phyloP scores from a whole-genome alignment of 92 coral and sea anemone genomes.

The Meandrina meandrites region DNA sequence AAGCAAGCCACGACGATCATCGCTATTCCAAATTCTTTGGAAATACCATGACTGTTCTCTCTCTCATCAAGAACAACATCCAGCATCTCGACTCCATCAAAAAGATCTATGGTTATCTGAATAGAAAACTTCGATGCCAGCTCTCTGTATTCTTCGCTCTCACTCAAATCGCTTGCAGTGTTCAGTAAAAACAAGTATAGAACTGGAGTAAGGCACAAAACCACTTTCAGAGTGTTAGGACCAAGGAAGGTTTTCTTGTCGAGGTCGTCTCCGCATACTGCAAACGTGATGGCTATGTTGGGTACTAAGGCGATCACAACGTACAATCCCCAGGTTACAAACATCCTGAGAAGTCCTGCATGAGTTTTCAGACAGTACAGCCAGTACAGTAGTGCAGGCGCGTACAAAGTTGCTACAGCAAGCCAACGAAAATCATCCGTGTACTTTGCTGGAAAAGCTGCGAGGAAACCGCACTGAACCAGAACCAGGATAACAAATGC shows the following conservation, averaged over 20 bases:
- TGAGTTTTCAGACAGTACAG: background rate
- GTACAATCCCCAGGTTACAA: background rate
- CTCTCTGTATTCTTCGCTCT: constrained; percentile 2
- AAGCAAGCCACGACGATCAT: constrained; percentile 32
- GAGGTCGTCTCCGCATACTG: background rate
- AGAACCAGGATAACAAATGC: background rate
- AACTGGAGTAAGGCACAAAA: constrained; percentile 18
- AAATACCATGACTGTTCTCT: constrained; percentile 33
- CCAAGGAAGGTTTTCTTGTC: background rate
- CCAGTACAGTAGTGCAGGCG: constrained; percentile 11
- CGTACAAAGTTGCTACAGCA: background rate
- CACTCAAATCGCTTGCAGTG: constrained; percentile 22
- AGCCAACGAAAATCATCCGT: background rate
- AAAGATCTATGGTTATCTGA: constrained; percentile 55
- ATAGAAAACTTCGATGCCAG: constrained; percentile 40
- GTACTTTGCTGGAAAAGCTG: constrained; percentile 5
- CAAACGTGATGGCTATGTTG: constrained; percentile 17
- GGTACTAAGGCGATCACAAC: background rate
- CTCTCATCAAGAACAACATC: constrained; percentile 42
- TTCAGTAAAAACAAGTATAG: constrained; percentile 27
- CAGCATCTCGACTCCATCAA: constrained; percentile 65
- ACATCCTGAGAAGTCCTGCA: background rate
- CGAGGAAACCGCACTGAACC: constrained; percentile 4
- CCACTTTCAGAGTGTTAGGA: constrained; percentile 13
- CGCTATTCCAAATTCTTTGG: constrained; percentile 14